Base-by-base conservation (phyloP, 2,888 invertebrate genomes). In the Panorpa germanica region DNA sequence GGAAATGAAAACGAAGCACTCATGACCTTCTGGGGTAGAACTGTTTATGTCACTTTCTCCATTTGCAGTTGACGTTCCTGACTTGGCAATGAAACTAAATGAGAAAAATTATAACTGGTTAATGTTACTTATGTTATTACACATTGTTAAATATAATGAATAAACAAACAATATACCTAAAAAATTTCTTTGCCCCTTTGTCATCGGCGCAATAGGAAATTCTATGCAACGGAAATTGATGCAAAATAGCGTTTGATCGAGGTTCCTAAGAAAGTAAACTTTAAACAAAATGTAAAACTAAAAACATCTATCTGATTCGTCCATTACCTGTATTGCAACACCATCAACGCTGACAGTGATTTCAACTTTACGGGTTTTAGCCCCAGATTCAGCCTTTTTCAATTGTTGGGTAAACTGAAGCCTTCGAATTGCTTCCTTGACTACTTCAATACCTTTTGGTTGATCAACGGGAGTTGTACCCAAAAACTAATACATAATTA, bases 171-270 rank as follows among this genome's bases (percentile, higher is more conserved):
- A 28, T 9, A 14, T 22, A 33, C 33, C 33, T 54, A 58, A 96
- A 93, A 59, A 93, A 91, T 43, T 86, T 82, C 54, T 93, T 95
- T 43, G 93, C 93, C 29, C 90, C 86, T 52, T 96, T 96, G 56
- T 96, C 96, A 51, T 96, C 96, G 2, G 96, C 95, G 60, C 95
- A 96, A 59, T 96, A 96, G 2, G 93, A 95, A 57, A 96, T 96
- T 58, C 91, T 73, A 53, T 95, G 93, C 25, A 96, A 61, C 1
- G 95, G 95, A 53, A 93, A 95, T 54, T 91, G 90, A 55, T 91
- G 82, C 48, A 91, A 64, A 33, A 91, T 85, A 47, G 65, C 80
- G 61, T 72, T 73, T 5, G 70, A 64, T 42, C 70, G 57, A 17
- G 74, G 75, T 51, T 75, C 75, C 58, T 75, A 19, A 20, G 37